These are phyloP conservation scores for Hipposideros armiger DNA, from an alignment of 2,113 vertebrate genomes.

Conservation along the genomic window DNA sequence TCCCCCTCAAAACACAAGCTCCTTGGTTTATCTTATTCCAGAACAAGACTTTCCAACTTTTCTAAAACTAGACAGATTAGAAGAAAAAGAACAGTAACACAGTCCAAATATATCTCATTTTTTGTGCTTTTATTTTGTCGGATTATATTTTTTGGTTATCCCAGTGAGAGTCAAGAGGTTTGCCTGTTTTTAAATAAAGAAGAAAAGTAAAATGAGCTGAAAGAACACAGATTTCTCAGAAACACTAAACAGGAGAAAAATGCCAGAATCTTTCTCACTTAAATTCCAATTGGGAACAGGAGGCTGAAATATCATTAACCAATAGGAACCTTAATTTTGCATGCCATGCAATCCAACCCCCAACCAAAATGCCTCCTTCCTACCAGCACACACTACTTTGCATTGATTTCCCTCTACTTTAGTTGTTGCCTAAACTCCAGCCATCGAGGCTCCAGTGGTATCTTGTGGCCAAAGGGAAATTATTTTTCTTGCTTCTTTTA, in stretches of 20 bases:
- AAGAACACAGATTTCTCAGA: background rate
- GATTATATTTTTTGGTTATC: constrained; percentile 36
- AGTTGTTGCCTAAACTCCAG: constrained; percentile 34
- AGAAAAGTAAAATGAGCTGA: constrained; percentile 21
- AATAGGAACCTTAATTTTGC: background rate
- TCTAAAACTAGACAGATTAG: background rate
- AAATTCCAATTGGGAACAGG: constrained; percentile 21
- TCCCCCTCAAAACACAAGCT: constrained; percentile 48
- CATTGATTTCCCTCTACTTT: constrained; percentile 58
- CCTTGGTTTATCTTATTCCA: background rate
- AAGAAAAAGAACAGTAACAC: background rate
- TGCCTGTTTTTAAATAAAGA: constrained; percentile 40
- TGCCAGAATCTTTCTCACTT: constrained; percentile 13
- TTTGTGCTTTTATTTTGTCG: constrained; percentile 21
- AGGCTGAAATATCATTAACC: background rate
- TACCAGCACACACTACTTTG: constrained; percentile 29
- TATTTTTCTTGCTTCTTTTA: constrained; percentile 66
- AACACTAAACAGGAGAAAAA: constrained; percentile 19
- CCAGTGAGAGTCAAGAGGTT: background rate
- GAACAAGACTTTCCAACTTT: background rate
- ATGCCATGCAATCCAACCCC: constrained; percentile 50
- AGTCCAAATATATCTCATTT: background rate
- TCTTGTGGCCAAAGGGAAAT: constrained; percentile 62
- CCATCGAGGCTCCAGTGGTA: constrained; percentile 53
- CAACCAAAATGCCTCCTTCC: constrained; percentile 52